Evolutionary conservation across 2,113 vertebrate species (phyloP).

Genomic region (Ranitomeya imitator): DNA sequence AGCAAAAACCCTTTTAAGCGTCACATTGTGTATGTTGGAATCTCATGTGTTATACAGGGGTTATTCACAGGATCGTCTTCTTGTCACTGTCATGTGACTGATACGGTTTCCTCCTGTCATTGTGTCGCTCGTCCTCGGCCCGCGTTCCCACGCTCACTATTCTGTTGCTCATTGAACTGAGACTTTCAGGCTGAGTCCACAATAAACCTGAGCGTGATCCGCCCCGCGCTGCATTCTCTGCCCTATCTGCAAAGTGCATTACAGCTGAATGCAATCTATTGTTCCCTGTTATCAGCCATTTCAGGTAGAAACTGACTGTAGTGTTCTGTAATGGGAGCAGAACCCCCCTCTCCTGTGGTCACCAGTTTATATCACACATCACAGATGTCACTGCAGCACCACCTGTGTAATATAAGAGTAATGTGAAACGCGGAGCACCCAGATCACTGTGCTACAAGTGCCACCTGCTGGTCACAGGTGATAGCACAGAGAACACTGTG

Average conservation of each 20-base stretch:
- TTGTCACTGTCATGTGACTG: not conserved
- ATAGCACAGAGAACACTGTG: no score
- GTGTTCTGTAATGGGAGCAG: not conserved
- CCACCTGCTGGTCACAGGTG: no score
- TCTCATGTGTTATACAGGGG: not conserved
- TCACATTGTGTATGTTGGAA: not conserved
- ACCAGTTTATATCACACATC: not conserved
- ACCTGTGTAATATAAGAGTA: no score
- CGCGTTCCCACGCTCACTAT: slow-evolving; percentile 27
- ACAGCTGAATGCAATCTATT: not conserved
- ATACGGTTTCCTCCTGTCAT: not conserved
- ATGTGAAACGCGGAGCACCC: not conserved
- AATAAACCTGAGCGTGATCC: not conserved
- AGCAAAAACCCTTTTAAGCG: not conserved
- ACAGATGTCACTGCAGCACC: no score
- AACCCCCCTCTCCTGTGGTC: not conserved
- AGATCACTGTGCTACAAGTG: no score
- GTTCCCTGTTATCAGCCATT: slow-evolving; percentile 15
- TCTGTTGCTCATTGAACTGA: slow-evolving; percentile 26
- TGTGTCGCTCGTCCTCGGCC: not conserved
- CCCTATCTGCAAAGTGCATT: not conserved
- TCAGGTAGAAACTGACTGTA: not conserved
- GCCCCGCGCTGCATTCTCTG: not conserved
- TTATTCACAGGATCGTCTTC: not conserved
- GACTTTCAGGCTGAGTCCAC: not conserved